Conservation (phyloP, 2,113 vertebrate species). For the Podiceps cristatus region DNA sequence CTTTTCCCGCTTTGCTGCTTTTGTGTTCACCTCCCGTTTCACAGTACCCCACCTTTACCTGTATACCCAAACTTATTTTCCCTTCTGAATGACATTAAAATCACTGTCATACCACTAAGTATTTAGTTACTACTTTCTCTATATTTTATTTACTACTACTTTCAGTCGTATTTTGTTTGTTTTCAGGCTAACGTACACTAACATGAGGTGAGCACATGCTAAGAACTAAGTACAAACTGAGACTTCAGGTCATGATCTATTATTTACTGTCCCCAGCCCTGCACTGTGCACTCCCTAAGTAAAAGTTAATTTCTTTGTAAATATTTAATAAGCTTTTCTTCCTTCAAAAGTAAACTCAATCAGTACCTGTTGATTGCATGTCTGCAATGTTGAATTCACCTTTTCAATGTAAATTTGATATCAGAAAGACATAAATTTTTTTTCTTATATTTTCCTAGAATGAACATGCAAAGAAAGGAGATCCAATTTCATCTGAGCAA, state of each 20-base stretch:
- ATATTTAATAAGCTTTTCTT: background rate
- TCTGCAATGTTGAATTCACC: background rate
- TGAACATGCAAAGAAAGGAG: background rate
- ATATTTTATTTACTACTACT: too few species aligned
- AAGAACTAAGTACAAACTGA: background rate
- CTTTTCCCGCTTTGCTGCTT: background rate
- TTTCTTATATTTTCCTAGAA: background rate
- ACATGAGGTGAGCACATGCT: background rate
- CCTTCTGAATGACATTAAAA: background rate
- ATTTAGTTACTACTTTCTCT: background rate
- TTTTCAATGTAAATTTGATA: background rate
- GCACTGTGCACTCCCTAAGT: background rate
- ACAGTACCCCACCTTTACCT: background rate
- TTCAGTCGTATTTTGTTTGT: background rate
- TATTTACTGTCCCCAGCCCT: background rate
- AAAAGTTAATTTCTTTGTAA: conserved; percentile 11
- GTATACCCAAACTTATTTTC: background rate
- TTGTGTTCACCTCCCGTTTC: background rate
- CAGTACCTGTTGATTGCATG: background rate
- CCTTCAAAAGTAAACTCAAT: background rate
- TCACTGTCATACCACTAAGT: background rate
- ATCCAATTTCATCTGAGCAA: background rate
- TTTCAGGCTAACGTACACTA: background rate
- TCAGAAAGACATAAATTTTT: background rate
- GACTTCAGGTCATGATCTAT: background rate